A percentile compares a stretch with the other conserved stretches of the same genome.
phyloP scores from a whole-genome alignment of 2,797 vertebrate genomes.

The Echeneis naucrates region DNA sequence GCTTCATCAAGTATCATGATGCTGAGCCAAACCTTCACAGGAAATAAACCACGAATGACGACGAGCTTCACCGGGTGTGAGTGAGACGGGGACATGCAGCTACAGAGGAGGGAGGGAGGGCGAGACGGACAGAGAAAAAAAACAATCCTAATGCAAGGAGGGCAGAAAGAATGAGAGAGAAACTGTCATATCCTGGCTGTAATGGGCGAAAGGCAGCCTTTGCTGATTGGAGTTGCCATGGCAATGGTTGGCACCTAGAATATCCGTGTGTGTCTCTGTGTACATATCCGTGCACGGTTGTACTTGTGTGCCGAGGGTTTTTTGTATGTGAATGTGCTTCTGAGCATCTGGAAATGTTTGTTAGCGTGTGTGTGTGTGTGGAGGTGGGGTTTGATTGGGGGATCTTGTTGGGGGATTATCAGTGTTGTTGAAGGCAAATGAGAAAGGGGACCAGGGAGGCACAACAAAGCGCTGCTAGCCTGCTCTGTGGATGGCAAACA shows the following conservation, averaged over 20 bases:
- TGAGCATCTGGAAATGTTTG: conserved; percentile 69
- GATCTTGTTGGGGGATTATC: conserved; percentile 73
- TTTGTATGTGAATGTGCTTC: conserved; percentile 43
- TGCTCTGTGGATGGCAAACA: conserved; percentile 44
- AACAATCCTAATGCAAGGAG: conserved; percentile 54
- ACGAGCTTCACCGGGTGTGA: conserved; percentile 13
- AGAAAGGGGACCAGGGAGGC: conserved; percentile 58
- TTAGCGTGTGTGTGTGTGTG: conserved; percentile 17
- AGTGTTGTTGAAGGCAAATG: conserved; percentile 71
- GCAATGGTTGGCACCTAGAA: conserved; percentile 73
- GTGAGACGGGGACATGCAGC: conserved; percentile 9
- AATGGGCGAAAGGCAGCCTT: conserved; percentile 70
- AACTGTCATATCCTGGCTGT: conserved; percentile 77
- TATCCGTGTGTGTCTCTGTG: conserved; percentile 32
- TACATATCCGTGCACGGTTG: conserved; percentile 43
- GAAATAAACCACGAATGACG: background rate
- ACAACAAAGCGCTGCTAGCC: conserved; percentile 48
- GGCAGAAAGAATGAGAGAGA: conserved; percentile 59
- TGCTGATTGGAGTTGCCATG: conserved; percentile 84
- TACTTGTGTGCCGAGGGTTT: conserved; percentile 56
- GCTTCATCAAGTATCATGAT: background rate
- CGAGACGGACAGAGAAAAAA: background rate
- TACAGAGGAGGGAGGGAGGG: conserved; percentile 6
- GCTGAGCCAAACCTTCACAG: background rate
- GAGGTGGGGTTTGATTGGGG: conserved; percentile 45